phyloP scores from a whole-genome alignment of 2,113 vertebrate genomes.

The Macaca fascicularis region T2T-MFA8v1.1 NC_088377.1:461001-461500 shows the following conservation, averaged over 20 bases:
- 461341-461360: too few relatives aligned
- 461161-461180: neutral
- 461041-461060: neutral
- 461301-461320: neutral
- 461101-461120: neutral
- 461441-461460: neutral
- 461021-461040: neutral
- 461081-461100: neutral
- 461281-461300: neutral
- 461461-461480: neutral
- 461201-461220: slow-evolving; percentile 63
- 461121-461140: fast-evolving
- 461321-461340: neutral
- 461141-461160: neutral
- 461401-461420: neutral
- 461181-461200: slow-evolving; percentile 35
- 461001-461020: too few relatives aligned
- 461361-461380: neutral
- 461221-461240: neutral
- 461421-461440: slow-evolving; percentile 22
- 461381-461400: neutral
- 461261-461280: slow-evolving; percentile 18
- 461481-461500: neutral
- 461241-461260: slow-evolving; percentile 15
- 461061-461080: neutral